A percentile compares a stretch with the other conserved stretches of the same genome.
phyloP scores from a whole-genome alignment of 2,888 invertebrate species.

The Linnaemya vulpina region DNA sequence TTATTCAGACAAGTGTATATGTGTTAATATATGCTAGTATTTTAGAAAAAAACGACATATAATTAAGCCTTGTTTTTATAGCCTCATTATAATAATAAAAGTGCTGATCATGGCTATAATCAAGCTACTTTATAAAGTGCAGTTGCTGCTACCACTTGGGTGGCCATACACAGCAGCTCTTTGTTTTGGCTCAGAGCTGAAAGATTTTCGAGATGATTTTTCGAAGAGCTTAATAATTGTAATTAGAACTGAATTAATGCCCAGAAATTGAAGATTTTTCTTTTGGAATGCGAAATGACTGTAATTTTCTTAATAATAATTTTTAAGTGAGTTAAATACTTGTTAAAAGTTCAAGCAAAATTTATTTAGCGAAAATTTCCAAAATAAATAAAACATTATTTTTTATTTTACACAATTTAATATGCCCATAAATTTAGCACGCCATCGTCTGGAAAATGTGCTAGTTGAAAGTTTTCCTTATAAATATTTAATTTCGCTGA shows the following conservation, averaged over 20 bases:
- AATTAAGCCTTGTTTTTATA: constrained; percentile 46
- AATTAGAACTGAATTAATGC: constrained; percentile 14
- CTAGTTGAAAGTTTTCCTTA: constrained; percentile 4
- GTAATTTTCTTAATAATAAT: constrained; percentile 1
- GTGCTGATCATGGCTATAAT: constrained; percentile 40
- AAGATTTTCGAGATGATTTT: neutral
- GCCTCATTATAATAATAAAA: constrained; percentile 51
- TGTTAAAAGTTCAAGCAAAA: constrained; percentile 2
- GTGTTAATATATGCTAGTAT: constrained; percentile 24
- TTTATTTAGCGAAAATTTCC: constrained; percentile 10
- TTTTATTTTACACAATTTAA: constrained; percentile 11
- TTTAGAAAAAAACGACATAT: constrained; percentile 48
- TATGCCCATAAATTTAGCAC: constrained; percentile 37
- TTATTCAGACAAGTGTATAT: neutral
- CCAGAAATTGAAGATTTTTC: constrained; percentile 1
- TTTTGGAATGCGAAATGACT: constrained; percentile 29
- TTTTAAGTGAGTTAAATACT: constrained; percentile 4
- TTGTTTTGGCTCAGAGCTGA: neutral
- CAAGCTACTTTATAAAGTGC: constrained; percentile 44
- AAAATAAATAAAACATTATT: constrained; percentile 31
- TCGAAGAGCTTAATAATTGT: neutral
- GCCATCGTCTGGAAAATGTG: constrained; percentile 32
- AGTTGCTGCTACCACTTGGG: constrained; percentile 38
- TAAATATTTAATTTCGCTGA: constrained; percentile 25
- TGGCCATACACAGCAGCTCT: constrained; percentile 25